Base-by-base conservation (phyloP, 2,888 invertebrate genomes). In the Dysmachus trigonus region DNA sequence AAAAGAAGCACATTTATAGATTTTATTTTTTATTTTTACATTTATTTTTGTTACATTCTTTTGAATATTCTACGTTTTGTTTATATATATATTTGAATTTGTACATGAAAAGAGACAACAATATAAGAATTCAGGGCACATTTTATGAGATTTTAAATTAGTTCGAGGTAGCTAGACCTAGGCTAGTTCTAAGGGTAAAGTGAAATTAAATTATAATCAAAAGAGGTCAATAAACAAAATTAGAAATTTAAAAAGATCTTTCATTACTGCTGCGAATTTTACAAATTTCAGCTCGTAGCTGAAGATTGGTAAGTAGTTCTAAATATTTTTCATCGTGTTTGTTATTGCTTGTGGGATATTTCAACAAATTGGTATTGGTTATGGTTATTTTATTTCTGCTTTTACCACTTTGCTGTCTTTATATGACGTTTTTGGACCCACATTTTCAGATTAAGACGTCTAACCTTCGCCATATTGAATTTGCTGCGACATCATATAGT, bases 101-200 rank as follows among this genome's bases (percentile, higher is more conserved):
- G 35, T 38, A 82, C 76, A 62, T 22, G 31, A 83, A 41, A 74
- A 74, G 38, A 79, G 18, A 53, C 74, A 74, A 74, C 62, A 77
- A 84, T 77, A 41, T 83, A 62, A 53, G 62, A 87, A 87, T 83
- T 87, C 87, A 87, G 87, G 87, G 87, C 87, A 87, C 87, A 86
- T 82, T 87, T 84, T 77, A 53, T 83, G 33, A 73, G 72, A 47
- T 73, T 73, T 85, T 85, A 51, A 51, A 30, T 85, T 85, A 84
- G 71, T 83, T 83, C 72, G 62, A 62, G 27, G 62, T 62, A 62
- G 35, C 53, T 81, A 41, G 47, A 35, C 22, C 62, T 72, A 83
- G 31, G 51, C 38, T 51, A 85, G 73, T 84, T 38, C 47, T 31
- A 62, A 41, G 35, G 31, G 18, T 51, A 53, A 82, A 85, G 35